Conservation (phyloP, 2,888 invertebrate species). For the Eurytoma adleriae region DNA sequence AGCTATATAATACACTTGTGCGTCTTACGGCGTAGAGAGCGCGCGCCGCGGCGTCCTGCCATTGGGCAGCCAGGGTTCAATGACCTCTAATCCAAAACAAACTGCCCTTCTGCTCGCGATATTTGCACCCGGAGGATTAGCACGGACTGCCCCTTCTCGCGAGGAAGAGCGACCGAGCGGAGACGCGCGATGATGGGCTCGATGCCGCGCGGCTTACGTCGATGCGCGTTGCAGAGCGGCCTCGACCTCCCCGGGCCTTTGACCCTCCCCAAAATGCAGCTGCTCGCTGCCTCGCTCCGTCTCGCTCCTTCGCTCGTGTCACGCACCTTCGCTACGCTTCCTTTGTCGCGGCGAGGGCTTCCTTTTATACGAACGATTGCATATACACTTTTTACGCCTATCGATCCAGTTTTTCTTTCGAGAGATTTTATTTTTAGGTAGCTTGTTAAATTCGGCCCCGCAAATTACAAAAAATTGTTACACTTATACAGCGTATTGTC, state of each 20-base stretch:
- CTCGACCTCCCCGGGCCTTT: background rate
- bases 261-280: background rate
- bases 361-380: background rate
- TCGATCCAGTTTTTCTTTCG: background rate
- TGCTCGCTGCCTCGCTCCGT: background rate
- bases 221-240: background rate
- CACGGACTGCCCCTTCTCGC: conserved; percentile 16
- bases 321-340: too few species aligned
- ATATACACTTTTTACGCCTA: background rate
- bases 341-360: too few species aligned
- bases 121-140: conserved; percentile 4
- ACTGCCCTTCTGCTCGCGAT: conserved; percentile 56
- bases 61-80: conserved; percentile 58
- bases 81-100: conserved; percentile 74
- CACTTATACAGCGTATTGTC: too few species aligned
- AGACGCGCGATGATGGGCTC: too few species aligned
- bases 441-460: too few species aligned
- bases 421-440: background rate
- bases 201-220: too few species aligned
- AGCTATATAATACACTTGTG: background rate
- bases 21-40: background rate
- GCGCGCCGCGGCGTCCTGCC: conserved; percentile 53
- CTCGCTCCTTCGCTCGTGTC: background rate
- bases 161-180: too few species aligned
- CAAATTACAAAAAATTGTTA: too few species aligned